These are phyloP conservation scores for Galendromus occidentalis DNA, from an alignment of 1,140 invertebrate species.

Conservation along the genomic window DNA sequence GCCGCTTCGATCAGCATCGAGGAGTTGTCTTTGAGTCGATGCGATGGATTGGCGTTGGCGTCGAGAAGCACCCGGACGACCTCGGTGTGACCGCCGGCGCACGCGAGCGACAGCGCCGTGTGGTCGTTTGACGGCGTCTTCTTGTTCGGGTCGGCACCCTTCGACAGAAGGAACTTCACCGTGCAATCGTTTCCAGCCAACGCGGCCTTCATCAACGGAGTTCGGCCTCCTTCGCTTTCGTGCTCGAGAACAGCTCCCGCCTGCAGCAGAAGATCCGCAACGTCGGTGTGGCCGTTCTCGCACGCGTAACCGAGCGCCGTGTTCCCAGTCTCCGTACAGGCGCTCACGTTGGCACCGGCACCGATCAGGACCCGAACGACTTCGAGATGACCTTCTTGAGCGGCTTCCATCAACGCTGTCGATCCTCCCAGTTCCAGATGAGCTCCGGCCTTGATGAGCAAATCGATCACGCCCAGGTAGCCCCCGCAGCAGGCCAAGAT, in stretches of 20 bases:
- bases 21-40: conserved; percentile 92
- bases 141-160: conserved; percentile 74
- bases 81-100: conserved; percentile 75
- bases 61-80: conserved; percentile 76
- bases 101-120: conserved; percentile 87
- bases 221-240: conserved; percentile 77
- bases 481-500: conserved; percentile 92
- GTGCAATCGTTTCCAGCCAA: conserved; percentile 95
- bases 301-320: conserved; percentile 94
- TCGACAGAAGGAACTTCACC: conserved; percentile 81
- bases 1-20: conserved; percentile 96
- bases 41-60: conserved; percentile 77
- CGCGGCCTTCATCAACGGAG: conserved; percentile 96
- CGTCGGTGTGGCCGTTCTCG: conserved; percentile 88
- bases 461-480: conserved; percentile 90
- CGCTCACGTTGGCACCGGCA: conserved; percentile 66
- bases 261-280: conserved; percentile 60
- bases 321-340: conserved; percentile 78
- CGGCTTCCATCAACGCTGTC: conserved; percentile 92
- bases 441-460: conserved; percentile 81
- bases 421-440: conserved; percentile 87
- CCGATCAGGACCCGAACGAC: conserved; percentile 64
- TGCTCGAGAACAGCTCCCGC: conserved; percentile 82
- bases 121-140: conserved; percentile 95
- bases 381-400: conserved; percentile 88